Evolutionary conservation across 2,888 invertebrate genomes (phyloP).

Genomic region (Nesidiocoris tenuis): DNA sequence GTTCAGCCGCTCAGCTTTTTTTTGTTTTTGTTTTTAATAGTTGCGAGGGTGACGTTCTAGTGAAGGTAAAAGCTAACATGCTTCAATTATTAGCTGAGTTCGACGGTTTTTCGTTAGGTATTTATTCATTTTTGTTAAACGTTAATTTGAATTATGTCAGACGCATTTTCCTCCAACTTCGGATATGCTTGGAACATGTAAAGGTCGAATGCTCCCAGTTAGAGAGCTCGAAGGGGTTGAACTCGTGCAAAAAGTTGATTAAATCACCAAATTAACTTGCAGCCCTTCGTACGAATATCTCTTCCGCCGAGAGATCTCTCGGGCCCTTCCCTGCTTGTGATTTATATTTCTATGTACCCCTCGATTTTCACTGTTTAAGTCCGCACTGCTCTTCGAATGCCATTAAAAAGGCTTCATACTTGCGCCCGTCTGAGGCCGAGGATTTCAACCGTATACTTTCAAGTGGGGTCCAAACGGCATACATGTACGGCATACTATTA

Average conservation of each 20-base stretch:
- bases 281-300: not conserved
- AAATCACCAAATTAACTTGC: not conserved
- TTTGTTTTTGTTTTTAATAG: no score
- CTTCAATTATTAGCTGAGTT: no score
- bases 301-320: not conserved
- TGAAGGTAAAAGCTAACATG: no score
- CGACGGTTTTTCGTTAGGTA: no score
- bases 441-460: not conserved
- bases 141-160: no score
- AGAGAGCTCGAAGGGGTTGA: not conserved
- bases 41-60: no score
- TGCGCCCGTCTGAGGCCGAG: not conserved
- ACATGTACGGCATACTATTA: not conserved
- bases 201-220: not conserved
- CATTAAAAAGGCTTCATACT: not conserved
- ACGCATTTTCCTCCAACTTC: no score
- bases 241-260: not conserved
- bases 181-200: no score
- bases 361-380: no score
- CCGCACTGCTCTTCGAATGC: not conserved
- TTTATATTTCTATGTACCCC: not conserved
- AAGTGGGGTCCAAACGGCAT: not conserved
- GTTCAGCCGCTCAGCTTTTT: no score
- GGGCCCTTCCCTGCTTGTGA: not conserved
- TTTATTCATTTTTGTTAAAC: no score